phyloP scores from a whole-genome alignment of 2,113 vertebrate species.

The Raja brachyura region DNA sequence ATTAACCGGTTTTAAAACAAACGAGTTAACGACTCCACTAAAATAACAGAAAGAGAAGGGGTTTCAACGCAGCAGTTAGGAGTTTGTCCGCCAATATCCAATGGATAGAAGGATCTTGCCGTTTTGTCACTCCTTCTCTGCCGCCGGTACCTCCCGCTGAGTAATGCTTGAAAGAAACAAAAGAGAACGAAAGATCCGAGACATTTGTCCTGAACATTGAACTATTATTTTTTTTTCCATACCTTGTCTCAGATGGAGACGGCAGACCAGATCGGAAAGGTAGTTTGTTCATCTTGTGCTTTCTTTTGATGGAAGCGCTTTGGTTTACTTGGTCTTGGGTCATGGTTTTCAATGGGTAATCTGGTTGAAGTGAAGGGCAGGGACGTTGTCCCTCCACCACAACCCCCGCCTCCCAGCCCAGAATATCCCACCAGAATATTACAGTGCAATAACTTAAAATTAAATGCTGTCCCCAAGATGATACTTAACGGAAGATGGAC shows the following conservation, averaged over 20 bases:
- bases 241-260: not conserved
- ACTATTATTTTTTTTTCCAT: not conserved
- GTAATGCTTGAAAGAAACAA: not conserved
- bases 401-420: not conserved
- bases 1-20: not conserved
- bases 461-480: not conserved
- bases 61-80: not conserved
- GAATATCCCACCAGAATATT: not conserved
- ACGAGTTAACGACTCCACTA: not conserved
- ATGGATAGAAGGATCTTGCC: not conserved
- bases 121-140: not conserved
- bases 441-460: not conserved
- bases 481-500: not conserved
- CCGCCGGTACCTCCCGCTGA: conserved; percentile 4
- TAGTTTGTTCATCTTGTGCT: not conserved
- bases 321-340: not conserved
- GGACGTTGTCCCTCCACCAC: no score
- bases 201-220: not conserved
- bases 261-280: not conserved
- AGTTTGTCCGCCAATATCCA: not conserved
- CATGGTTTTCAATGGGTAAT: not conserved
- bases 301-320: not conserved
- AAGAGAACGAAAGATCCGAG: not conserved
- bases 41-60: not conserved
- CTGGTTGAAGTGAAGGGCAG: not conserved